phyloP scores from a whole-genome alignment of 2,113 vertebrate genomes.

The Hypocryptadius cinnamomeus region DNA sequence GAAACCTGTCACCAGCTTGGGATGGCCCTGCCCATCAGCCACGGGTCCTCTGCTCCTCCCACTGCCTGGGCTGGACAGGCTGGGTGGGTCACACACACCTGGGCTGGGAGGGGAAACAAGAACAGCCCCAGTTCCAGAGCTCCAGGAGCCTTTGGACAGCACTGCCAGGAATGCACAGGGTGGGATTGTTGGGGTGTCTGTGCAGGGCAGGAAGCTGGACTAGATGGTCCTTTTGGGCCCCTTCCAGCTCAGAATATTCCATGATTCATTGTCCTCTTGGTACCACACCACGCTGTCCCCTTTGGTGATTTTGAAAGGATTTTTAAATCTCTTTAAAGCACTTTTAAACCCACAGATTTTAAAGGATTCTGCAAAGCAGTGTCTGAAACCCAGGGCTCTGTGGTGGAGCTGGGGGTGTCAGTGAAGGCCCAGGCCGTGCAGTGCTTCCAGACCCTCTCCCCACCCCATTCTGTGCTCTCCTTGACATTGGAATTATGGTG shows the following conservation, averaged over 20 bases:
- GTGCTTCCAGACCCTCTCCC: neutral
- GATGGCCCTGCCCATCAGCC: neutral
- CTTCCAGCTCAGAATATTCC: neutral
- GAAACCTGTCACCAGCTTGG: neutral
- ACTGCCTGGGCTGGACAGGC: neutral
- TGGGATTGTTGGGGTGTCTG: neutral
- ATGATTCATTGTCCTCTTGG: neutral
- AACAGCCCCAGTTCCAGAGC: neutral
- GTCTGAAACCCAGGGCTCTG: neutral
- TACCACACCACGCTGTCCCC: neutral
- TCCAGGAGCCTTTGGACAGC: accelerated
- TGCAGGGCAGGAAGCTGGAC: neutral
- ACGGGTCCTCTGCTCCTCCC: neutral
- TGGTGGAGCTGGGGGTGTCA: neutral
- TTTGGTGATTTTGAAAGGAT: neutral
- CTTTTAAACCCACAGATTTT: neutral
- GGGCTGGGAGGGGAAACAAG: neutral
- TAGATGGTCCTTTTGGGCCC: neutral
- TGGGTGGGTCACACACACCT: neutral
- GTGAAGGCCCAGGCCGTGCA: neutral
- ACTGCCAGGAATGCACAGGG: neutral
- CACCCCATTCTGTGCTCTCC: neutral
- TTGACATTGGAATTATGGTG: neutral
- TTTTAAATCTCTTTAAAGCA: neutral
- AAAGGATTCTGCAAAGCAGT: neutral